Evolutionary conservation across 2,888 invertebrate genomes (phyloP).

Genomic region (Nomada fabriciana): DNA sequence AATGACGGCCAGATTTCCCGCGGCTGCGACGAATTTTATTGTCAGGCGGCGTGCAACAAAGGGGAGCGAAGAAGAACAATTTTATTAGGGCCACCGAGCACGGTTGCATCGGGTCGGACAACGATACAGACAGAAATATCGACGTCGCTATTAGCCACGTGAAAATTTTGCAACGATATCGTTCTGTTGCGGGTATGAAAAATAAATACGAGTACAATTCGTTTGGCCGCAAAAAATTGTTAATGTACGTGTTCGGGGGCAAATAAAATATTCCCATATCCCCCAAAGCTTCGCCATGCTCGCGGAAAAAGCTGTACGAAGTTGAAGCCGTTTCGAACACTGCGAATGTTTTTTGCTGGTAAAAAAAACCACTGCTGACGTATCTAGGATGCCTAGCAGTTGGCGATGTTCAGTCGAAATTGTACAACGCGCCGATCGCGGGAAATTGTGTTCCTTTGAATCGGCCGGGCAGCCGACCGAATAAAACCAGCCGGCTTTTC

Average conservation of each 20-base stretch:
- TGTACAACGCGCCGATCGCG: background rate
- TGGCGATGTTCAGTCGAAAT: background rate
- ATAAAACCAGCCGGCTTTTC: background rate
- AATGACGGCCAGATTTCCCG: background rate
- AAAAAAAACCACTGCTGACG: background rate
- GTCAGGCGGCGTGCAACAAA: background rate
- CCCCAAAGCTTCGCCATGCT: background rate
- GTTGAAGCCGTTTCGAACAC: background rate
- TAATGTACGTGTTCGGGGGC: background rate
- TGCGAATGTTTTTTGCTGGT: background rate
- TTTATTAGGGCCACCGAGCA: background rate
- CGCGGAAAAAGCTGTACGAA: background rate
- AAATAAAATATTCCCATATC: background rate
- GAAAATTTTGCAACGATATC: background rate
- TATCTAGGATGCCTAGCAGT: background rate
- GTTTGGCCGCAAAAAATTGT: background rate
- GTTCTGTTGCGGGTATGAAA: too few relatives aligned
- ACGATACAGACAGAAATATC: background rate
- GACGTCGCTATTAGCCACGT: slow-evolving; percentile 12
- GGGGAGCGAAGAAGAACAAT: background rate
- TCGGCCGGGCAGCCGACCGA: background rate
- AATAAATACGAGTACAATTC: background rate
- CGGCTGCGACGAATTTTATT: background rate
- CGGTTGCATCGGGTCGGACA: slow-evolving; percentile 1
- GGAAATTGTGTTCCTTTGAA: slow-evolving; percentile 19